Percentiles rank a stretch among this genome's conserved stretches.
Conservation (phyloP, 2,888 invertebrate genomes). For the Orthosia incerta region DNA sequence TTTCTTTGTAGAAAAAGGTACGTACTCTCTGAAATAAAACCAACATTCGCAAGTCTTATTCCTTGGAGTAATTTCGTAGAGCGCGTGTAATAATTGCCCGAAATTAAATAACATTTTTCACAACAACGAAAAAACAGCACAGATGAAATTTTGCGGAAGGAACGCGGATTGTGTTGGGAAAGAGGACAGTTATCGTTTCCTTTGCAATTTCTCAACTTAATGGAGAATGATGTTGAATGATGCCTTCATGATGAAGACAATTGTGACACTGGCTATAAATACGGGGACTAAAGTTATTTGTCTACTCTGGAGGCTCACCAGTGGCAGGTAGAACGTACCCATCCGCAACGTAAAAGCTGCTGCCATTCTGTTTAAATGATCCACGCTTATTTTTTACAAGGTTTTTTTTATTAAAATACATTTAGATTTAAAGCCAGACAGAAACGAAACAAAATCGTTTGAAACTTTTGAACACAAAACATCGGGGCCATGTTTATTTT, state of each 20-base stretch:
- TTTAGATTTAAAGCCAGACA: constrained; percentile 14
- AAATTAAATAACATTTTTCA: constrained; percentile 90
- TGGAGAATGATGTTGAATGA: constrained; percentile 79
- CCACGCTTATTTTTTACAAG: constrained; percentile 19
- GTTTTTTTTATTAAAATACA: constrained; percentile 21
- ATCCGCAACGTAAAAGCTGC: constrained; percentile 8
- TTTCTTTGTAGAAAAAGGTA: constrained; percentile 81
- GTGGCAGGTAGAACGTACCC: constrained; percentile 15
- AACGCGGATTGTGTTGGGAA: constrained; percentile 80
- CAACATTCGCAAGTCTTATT: constrained; percentile 85
- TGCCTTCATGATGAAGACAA: constrained; percentile 73
- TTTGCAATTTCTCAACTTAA: constrained; percentile 79
- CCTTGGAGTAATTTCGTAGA: constrained; percentile 90
- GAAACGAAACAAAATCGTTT: neutral
- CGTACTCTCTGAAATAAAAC: constrained; percentile 82
- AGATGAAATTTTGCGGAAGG: constrained; percentile 83
- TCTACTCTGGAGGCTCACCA: constrained; percentile 28
- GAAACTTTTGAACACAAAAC: constrained; percentile 4
- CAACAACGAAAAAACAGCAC: constrained; percentile 85
- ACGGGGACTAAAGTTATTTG: constrained; percentile 49
- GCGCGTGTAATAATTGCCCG: constrained; percentile 89
- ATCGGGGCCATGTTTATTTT: neutral
- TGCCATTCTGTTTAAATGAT: constrained; percentile 9
- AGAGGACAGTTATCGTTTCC: constrained; percentile 83
- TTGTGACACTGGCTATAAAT: constrained; percentile 64